A percentile compares a stretch with the other conserved stretches of the same genome.
phyloP scores from a whole-genome alignment of 2,888 invertebrate genomes.

The Gymnocheta viridis region DNA sequence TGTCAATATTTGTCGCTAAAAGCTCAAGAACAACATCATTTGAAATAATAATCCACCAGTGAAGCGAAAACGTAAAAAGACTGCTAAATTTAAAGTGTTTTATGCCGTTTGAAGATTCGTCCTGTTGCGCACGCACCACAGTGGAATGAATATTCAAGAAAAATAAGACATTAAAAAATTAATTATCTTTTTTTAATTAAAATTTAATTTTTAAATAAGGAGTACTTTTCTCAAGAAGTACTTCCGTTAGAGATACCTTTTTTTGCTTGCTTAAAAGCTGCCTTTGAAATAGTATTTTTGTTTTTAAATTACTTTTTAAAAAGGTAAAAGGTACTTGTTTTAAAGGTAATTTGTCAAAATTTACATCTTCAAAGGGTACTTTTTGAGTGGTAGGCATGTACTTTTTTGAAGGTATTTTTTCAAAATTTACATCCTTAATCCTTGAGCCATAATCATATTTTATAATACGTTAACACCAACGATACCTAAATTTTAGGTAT shows the following conservation, averaged over 20 bases:
- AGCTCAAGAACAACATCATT: conserved; percentile 49
- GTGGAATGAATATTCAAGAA: not conserved
- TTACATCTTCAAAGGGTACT: not conserved
- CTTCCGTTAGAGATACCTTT: no score
- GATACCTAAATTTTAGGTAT: no score
- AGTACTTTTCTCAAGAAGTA: no score
- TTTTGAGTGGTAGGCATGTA: no score
- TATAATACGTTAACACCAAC: no score
- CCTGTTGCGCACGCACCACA: not conserved
- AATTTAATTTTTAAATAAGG: no score
- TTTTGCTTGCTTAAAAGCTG: no score
- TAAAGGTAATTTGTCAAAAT: not conserved
- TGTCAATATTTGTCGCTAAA: conserved; percentile 71
- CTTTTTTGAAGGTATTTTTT: not conserved
- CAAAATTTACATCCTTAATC: not conserved
- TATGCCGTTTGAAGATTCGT: conserved; percentile 20
- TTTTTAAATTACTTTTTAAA: no score
- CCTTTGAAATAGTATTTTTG: no score
- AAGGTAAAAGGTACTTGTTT: not conserved
- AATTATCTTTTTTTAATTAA: no score
- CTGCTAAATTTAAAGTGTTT: conserved; percentile 11
- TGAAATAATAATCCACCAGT: conserved; percentile 23
- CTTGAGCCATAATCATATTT: no score
- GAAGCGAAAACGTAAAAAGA: conserved; percentile 43
- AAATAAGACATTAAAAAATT: no score